Evolutionary conservation across 2,797 vertebrate genomes (phyloP).

Genomic region (Champsocephalus gunnari): DNA sequence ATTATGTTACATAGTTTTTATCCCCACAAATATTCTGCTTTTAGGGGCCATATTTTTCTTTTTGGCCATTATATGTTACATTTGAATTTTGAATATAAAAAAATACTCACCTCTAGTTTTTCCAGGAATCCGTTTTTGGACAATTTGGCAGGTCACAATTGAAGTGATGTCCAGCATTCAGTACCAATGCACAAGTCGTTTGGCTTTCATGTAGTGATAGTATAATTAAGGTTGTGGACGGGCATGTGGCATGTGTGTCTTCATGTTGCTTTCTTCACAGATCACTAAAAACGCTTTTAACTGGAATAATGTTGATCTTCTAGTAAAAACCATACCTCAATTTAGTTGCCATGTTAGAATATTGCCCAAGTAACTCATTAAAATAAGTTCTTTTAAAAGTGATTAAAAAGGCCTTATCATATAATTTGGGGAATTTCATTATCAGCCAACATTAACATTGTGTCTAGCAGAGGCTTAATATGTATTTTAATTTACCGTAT

Average conservation of each 20-base stretch:
- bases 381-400: neutral
- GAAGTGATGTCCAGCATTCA: neutral
- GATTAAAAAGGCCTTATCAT: neutral
- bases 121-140: neutral
- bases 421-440: neutral
- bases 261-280: neutral
- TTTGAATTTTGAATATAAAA: neutral
- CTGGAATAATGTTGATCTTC: neutral
- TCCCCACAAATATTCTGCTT: neutral
- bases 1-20: neutral
- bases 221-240: neutral
- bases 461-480: neutral
- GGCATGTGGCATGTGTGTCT: neutral
- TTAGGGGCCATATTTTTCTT: neutral
- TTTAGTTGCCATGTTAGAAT: neutral
- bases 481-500: neutral
- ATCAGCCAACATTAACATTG: neutral
- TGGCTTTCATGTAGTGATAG: neutral
- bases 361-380: neutral
- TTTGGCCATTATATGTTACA: fast-evolving
- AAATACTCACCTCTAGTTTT: neutral
- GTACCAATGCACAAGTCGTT: neutral
- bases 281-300: neutral
- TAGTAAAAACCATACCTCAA: neutral
- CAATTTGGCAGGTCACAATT: neutral